phyloP scores from a whole-genome alignment of 2,113 vertebrate species.

The Corythoichthys haematopterus region DNA sequence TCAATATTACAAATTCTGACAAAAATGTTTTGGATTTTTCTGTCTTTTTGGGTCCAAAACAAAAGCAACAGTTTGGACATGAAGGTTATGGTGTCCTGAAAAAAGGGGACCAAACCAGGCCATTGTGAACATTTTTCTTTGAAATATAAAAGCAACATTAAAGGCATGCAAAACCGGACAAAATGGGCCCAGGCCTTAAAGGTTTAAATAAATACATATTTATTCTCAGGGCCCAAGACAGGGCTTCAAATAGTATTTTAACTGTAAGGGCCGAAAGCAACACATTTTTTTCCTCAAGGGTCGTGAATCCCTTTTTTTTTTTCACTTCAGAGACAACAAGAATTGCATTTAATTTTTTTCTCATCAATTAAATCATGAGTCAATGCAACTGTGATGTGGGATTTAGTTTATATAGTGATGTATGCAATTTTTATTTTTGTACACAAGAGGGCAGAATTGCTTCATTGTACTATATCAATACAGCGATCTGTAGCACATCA shows the following conservation, averaged over 20 bases:
- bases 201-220: not conserved
- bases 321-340: not conserved
- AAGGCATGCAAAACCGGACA: too few relatives aligned
- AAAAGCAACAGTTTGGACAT: too few relatives aligned
- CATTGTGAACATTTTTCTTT: too few relatives aligned
- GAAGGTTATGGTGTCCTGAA: too few relatives aligned
- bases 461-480: constrained; percentile 9
- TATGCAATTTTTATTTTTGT: constrained; percentile 1
- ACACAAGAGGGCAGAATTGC: constrained; percentile 60
- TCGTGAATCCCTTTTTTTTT: not conserved
- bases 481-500: not conserved
- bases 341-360: not conserved
- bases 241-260: not conserved
- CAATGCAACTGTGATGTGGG: not conserved
- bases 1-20: too few relatives aligned
- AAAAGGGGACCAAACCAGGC: too few relatives aligned
- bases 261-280: not conserved
- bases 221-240: not conserved
- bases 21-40: too few relatives aligned
- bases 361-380: not conserved
- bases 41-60: too few relatives aligned
- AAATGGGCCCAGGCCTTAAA: too few relatives aligned
- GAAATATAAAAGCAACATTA: too few relatives aligned
- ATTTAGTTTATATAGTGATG: constrained; percentile 1
- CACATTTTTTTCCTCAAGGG: not conserved